Evolutionary conservation across 2,113 vertebrate species (phyloP), one percentile per base, ranked within the genome.

Genomic region (Spheniscus mendiculus): DNA sequence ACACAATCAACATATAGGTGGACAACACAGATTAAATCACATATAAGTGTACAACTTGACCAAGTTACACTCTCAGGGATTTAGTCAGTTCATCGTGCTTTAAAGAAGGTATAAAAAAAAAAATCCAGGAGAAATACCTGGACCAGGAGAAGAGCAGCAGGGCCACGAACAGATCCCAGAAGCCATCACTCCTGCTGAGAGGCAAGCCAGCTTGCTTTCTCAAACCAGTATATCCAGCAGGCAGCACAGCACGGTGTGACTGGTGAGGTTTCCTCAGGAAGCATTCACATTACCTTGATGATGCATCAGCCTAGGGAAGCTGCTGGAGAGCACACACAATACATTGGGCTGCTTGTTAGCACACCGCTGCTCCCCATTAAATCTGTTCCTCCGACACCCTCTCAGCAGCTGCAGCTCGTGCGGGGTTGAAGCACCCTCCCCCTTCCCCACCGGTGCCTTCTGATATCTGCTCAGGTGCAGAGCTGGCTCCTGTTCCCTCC

Each of bases 271-370:
- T 69, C 18, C 82, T 55, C 47, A 53, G 38, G 34, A 59, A 58
- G 25, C 49, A 9, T 6, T 29, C 22, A 3, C 1, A 0, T 2
- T 4, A n/a, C 40, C 25, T 53, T 21, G 7, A 5, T 0, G 5
- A 62, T 4, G 20, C 44, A 20, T 9, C 30, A 78, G 7, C 53
- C 53, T 21, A 42, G 6, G 11, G 22, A 29, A 81, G 19, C 45
- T 36, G 12, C 69, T 38, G 58, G 40, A 52, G 36, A 52, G 34
- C 4, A 52, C 32, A 10, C 47, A 23, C 26, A 71, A 5, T 2
- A 14, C 3, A 3, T 6, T 4, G 14, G 9, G 10, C 52, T 82
- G 14, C 30, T 59, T 3, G 2, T n/a, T 19, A 56, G 36, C 50
- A 11, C 12, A 2, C 3, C 1, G 0, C 61, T 62, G 67, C 63